Base-by-base conservation (phyloP, 2,113 vertebrate species). In the Hiodon alosoides region DNA sequence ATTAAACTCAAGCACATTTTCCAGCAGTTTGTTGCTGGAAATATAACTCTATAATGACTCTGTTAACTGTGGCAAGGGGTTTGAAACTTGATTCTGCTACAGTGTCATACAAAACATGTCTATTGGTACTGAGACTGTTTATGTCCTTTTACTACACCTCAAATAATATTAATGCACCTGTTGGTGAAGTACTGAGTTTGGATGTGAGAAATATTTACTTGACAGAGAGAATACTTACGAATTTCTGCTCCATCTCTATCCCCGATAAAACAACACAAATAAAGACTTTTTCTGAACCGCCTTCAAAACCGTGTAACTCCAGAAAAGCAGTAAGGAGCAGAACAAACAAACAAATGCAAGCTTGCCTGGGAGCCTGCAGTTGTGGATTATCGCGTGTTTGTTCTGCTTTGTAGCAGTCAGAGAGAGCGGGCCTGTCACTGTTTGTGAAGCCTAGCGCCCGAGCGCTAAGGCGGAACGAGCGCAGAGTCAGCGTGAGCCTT, bases 401-500 rank as follows among this genome's bases (percentile, higher is more conserved):
- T 64, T 67, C 69, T 57, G 53, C 65, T 68, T 75, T 75, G 65
- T 67, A 75, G 73, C 64, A 67, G 65, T 54, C 64, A 67, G 73
- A n/a, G 62, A 47, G 73, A 64, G 58, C 31, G 53, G 57, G 54
- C 6, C 46, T 57, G 31, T 2, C 65, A 7, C 16, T 16, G 59
- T 75, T 54, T 68, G 73, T 6, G 46, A 57, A 31, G 7, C 57
- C n/a, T 47, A 7, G 46, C 17, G 11, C 59, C 50, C 71, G 46
- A 16, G 47, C 7, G 31, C 16, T 52, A 10, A 55, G 60, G 83
- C 84, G 86, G 87, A 88, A 75, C 87, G 85, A 81, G 81, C 85
- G 84, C 83, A 80, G 88, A 83, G 86, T 86, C 86, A 86, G 87
- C 87, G 84, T 86, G 85, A 85, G 85, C 13, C 78, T 81, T 81